phyloP scores from a whole-genome alignment of 2,888 invertebrate genomes.

The Ischnura elegans region DNA sequence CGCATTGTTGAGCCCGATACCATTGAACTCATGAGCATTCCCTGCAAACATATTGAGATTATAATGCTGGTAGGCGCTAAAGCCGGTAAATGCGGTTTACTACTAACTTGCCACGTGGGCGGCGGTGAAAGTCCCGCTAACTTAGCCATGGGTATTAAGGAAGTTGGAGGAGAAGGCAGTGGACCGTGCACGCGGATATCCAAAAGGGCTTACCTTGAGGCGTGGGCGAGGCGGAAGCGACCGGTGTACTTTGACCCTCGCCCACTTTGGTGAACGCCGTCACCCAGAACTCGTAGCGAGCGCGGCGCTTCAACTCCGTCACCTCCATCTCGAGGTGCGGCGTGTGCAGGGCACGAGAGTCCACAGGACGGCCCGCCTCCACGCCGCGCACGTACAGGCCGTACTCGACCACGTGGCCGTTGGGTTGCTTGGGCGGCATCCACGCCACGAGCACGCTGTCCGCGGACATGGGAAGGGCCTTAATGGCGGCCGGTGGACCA shows the following conservation, averaged over 20 bases:
- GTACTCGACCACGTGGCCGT: slow-evolving; percentile 78
- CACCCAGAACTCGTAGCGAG: slow-evolving; percentile 83
- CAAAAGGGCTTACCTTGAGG: slow-evolving; percentile 80
- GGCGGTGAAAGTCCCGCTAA: no score
- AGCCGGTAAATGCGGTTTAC: no score
- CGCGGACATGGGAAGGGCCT: slow-evolving; percentile 77
- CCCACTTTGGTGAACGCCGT: slow-evolving; percentile 88
- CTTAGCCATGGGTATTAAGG: no score
- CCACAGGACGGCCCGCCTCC: slow-evolving; percentile 81
- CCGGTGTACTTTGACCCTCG: slow-evolving; percentile 86
- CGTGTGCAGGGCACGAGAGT: slow-evolving; percentile 79
- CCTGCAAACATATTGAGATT: no score
- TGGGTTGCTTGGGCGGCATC: slow-evolving; percentile 77
- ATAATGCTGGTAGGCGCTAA: no score
- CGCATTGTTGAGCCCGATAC: no score
- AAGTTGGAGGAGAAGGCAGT: no score
- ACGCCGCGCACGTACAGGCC: slow-evolving; percentile 73
- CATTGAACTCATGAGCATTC: no score
- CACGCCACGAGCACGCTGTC: slow-evolving; percentile 78
- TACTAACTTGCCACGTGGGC: no score
- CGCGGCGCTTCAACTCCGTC: slow-evolving; percentile 72
- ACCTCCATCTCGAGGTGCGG: slow-evolving; percentile 72
- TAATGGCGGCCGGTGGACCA: slow-evolving; percentile 78
- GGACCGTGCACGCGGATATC: no score
- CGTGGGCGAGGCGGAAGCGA: slow-evolving; percentile 84